Evolutionary conservation across 2,113 vertebrate genomes (phyloP), one percentile per base, ranked within the genome.

Genomic region (Columba janthina): DNA sequence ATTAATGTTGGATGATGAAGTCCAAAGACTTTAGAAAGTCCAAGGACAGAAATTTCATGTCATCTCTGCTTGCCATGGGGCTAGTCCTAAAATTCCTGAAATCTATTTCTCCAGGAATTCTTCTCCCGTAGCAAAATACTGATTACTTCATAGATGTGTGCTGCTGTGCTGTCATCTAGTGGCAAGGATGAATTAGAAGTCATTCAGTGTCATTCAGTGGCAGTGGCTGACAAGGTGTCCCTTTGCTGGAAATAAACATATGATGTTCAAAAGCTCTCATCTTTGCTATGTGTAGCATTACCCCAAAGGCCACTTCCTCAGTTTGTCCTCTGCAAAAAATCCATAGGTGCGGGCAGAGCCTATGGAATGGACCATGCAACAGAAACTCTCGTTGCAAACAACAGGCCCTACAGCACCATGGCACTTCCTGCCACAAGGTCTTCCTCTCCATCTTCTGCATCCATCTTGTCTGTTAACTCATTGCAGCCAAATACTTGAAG

Each of bases 101-200:
- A 60, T 66, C 28, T 32, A 11, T 65, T 66, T 69, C 57, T 62
- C 76, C 62, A 87, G 48, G 88, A 96, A 93, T 96, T 95, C 88
- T 89, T 92, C 86, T 92, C 94, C 94, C 5, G 2, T 89, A 87
- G 88, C 82, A 96, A 97, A 96, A 83, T 96, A 56, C 86, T 58
- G 36, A 40, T 93, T 71, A 71, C 72, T 81, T 81, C 75, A 54
- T 72, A n/a, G 70, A 96, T 97, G 90, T 88, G 91, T 97, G 97
- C 97, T 97, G 94, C 95, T 97, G 94, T 93, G 96, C 93, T 97
- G 96, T 97, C 97, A 97, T 97, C 98, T 98, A 97, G 97, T 97
- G 97, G 95, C 89, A 95, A 97, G 97, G 97, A 97, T 97, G 98
- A 97, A 97, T 94, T 92, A 96, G 95, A 94, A n/a, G 61, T 82